phyloP scores from a whole-genome alignment of 2,797 vertebrate species.

The Protosalanx chinensis region DNA sequence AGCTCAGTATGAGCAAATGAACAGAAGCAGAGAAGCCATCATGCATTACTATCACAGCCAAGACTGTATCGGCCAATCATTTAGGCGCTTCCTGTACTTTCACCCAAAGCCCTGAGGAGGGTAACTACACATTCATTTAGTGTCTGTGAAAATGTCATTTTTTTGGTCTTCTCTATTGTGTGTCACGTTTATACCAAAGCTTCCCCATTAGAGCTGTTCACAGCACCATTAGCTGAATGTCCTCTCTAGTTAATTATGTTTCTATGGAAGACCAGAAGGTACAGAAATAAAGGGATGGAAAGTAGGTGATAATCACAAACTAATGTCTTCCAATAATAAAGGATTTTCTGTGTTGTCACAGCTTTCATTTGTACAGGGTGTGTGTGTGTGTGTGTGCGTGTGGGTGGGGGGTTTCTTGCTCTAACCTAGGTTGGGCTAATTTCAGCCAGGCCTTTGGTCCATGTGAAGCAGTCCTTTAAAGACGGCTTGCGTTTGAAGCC shows the following conservation, averaged over 20 bases:
- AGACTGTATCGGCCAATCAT: constrained; percentile 57
- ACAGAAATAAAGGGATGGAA: constrained; percentile 8
- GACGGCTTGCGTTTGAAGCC: constrained; percentile 76
- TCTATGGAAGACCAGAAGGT: constrained; percentile 18
- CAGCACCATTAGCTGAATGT: not conserved
- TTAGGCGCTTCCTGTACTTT: constrained; percentile 34
- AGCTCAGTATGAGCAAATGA: constrained; percentile 64
- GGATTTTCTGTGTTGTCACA: constrained; percentile 31
- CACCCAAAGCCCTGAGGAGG: constrained; percentile 36
- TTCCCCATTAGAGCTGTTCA: not conserved
- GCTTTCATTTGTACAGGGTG: constrained; percentile 61
- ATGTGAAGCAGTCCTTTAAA: constrained; percentile 73
- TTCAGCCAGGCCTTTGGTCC: constrained; percentile 71
- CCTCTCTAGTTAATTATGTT: constrained; percentile 1
- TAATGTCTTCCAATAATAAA: constrained; percentile 21
- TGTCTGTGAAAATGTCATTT: constrained; percentile 17
- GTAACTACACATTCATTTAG: constrained; percentile 38
- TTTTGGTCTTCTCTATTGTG: constrained; percentile 2
- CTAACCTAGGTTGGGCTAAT: constrained; percentile 67
- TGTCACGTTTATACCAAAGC: constrained; percentile 9
- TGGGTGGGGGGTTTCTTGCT: constrained; percentile 30
- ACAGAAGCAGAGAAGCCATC: constrained; percentile 58
- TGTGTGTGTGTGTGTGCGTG: constrained; percentile 31
- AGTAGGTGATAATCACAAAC: constrained; percentile 4
- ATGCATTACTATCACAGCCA: constrained; percentile 62